Conservation (phyloP, 2,113 vertebrate genomes). For the Loxodonta africana region DNA sequence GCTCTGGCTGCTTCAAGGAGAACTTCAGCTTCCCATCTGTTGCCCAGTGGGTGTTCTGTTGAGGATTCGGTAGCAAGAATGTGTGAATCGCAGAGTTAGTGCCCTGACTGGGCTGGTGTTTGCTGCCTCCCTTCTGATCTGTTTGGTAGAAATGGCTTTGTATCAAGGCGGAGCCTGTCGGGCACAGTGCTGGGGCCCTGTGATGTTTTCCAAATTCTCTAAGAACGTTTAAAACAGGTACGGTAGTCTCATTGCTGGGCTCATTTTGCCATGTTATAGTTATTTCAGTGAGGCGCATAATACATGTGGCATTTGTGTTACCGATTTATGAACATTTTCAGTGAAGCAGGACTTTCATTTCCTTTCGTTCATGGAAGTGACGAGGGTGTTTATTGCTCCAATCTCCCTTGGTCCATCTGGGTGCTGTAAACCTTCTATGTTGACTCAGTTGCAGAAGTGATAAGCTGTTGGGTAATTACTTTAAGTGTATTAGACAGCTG, state of each 20-base stretch:
- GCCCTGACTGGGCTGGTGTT: no score
- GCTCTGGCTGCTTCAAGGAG: no score
- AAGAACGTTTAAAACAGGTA: background rate
- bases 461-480: background rate
- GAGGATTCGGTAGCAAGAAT: no score
- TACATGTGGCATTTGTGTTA: background rate
- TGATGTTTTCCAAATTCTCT: background rate
- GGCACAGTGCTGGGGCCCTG: background rate
- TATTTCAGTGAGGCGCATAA: background rate
- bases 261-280: background rate
- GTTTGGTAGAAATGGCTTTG: background rate
- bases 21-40: fast-evolving
- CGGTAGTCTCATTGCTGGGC: background rate
- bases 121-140: background rate
- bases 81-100: background rate
- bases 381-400: background rate
- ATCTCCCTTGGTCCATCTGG: background rate
- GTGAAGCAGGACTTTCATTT: background rate
- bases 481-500: background rate
- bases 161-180: fast-evolving
- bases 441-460: background rate
- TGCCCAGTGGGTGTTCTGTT: no score
- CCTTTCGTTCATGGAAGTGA: background rate
- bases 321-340: background rate
- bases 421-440: background rate